Evolutionary conservation across 2,888 invertebrate species (phyloP).

Genomic region (Drosophila suboccidentalis): DNA sequence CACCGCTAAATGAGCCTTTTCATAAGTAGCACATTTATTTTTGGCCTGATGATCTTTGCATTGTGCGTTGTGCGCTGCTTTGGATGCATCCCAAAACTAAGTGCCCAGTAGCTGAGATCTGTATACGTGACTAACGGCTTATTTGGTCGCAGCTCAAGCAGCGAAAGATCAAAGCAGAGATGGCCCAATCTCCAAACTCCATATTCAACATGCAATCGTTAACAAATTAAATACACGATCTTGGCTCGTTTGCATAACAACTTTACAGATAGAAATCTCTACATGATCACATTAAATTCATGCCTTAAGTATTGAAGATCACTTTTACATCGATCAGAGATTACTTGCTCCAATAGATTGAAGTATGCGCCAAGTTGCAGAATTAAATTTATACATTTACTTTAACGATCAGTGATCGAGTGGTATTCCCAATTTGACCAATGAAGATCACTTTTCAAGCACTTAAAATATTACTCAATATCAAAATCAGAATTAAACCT

Average conservation of each 20-base stretch:
- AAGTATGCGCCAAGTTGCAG: background rate
- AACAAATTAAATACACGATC: constrained; percentile 1
- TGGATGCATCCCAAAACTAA: constrained; percentile 35
- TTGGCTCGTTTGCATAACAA: constrained; percentile 9
- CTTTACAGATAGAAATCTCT: background rate
- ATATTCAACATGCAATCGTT: constrained; percentile 1
- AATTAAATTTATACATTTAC: background rate
- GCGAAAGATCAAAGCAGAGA: constrained; percentile 29
- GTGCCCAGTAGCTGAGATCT: constrained; percentile 45
- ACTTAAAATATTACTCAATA: background rate
- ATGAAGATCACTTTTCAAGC: background rate
- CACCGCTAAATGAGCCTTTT: constrained; percentile 56
- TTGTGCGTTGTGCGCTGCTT: constrained; percentile 30
- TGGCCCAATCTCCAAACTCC: background rate
- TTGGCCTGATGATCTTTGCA: constrained; percentile 61
- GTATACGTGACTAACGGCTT: constrained; percentile 65
- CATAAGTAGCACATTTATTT: constrained; percentile 75
- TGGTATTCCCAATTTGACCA: background rate
- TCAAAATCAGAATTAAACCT: background rate
- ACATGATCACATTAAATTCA: background rate
- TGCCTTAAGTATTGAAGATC: background rate
- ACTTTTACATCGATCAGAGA: background rate
- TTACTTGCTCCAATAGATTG: background rate
- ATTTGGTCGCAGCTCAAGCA: constrained; percentile 53
- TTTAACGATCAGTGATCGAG: background rate